Evolutionary conservation across 2,888 invertebrate species (phyloP), one percentile per base, ranked within the genome.

Genomic region (Coleophora deauratella): DNA sequence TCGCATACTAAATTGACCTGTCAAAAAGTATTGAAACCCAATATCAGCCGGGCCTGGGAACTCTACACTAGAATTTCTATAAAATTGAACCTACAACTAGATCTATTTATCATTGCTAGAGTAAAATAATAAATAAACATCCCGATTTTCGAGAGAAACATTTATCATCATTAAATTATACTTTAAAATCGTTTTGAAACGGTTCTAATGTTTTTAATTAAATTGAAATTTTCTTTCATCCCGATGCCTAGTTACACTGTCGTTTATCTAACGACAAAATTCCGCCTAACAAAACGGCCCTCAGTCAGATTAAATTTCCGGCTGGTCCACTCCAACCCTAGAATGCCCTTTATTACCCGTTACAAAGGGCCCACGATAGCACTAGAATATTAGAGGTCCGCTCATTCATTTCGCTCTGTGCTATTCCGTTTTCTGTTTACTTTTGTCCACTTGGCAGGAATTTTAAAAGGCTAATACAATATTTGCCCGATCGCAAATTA

Each of bases 231-330:
- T 73, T 79, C 70, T 62, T 70, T 68, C 66, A 62, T 66, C 65
- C 60, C 56, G 58, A 50, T 50, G 52, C 60, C 60, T 69, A 64
- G 69, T 74, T 66, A 62, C 45, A 55, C 66, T 61, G 65, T 69
- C 75, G 72, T 78, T 81, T 80, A 75, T 80, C 67, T 75, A 68
- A 76, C 72, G 71, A 71, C 74, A 68, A 66, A 77, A 75, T 78
- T 71, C 67, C 62, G 59, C 52, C 57, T 66, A 73, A 77, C 79
- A 76, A 45, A 78, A 81, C 73, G 73, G 69, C 65, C 66, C 70
- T 73, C 62, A 56, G 64, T 65, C 66, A 75, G 81, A 82, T 84
- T 78, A 82, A 84, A 82, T 84, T 82, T 82, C 84, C 78, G 77
- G 63, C 61, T 66, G 72, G 78, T 76, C 79, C 80, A 80, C 80